phyloP scores from a whole-genome alignment of 2,888 invertebrate species.

The Myopa tessellatipennis region DNA sequence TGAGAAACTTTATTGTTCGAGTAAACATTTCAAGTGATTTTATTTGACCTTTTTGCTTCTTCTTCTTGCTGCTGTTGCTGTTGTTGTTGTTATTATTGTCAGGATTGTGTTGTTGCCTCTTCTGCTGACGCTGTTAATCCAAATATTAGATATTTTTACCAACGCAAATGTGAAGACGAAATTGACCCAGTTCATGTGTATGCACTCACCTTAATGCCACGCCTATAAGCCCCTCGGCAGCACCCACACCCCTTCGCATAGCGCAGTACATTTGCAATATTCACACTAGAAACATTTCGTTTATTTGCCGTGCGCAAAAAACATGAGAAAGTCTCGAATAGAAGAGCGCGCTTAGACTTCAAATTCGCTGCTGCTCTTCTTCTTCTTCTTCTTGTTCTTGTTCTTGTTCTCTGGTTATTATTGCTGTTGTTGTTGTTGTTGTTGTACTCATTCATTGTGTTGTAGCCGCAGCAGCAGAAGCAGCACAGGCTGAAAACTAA shows the following conservation, averaged over 20 bases:
- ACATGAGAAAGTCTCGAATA: neutral
- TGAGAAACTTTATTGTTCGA: too few relatives aligned
- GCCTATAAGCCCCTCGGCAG: neutral
- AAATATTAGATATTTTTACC: slow-evolving; percentile 27
- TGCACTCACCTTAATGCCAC: neutral
- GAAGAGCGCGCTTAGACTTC: neutral
- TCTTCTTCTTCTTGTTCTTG: slow-evolving; percentile 43
- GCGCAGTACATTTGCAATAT: slow-evolving; percentile 2
- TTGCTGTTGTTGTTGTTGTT: slow-evolving; percentile 33
- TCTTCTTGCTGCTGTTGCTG: neutral
- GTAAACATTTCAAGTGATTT: too few relatives aligned
- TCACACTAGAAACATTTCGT: slow-evolving; percentile 2
- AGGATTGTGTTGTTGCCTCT: neutral
- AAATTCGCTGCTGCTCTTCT: neutral
- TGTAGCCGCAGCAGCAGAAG: slow-evolving; percentile 5
- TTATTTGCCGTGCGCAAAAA: slow-evolving; percentile 1
- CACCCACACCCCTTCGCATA: neutral
- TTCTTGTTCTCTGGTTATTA: neutral
- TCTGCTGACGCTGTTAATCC: slow-evolving; percentile 16
- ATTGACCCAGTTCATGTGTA: slow-evolving; percentile 25
- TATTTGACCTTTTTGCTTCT: neutral
- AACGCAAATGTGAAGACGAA: neutral
- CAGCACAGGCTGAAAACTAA: neutral
- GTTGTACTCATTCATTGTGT: neutral
- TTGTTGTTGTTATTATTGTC: neutral